phyloP scores from a whole-genome alignment of 1,140 invertebrate species.

The Leptopilina clavipes region DNA sequence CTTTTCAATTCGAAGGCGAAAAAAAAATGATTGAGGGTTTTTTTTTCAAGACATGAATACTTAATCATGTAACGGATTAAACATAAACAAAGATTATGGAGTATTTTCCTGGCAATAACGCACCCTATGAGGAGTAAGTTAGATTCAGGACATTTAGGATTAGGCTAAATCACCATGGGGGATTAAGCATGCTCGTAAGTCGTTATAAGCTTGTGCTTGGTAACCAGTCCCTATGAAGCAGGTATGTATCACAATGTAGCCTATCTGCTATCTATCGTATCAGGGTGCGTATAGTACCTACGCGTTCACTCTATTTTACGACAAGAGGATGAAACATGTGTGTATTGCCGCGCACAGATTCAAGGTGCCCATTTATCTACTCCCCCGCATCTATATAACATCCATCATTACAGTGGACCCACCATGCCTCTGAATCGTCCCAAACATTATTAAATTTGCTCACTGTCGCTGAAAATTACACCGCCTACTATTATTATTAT shows the following conservation, averaged over 20 bases:
- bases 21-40: neutral
- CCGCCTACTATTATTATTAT: neutral
- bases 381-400: conserved; percentile 34
- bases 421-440: conserved; percentile 16
- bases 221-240: conserved; percentile 20
- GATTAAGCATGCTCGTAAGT: conserved; percentile 19
- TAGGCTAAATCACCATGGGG: conserved; percentile 4
- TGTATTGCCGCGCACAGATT: conserved; percentile 4
- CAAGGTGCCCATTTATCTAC: conserved; percentile 43
- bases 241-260: neutral
- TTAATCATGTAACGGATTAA: neutral
- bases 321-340: conserved; percentile 32
- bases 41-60: neutral
- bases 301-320: conserved; percentile 34
- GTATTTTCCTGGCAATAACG: conserved; percentile 5
- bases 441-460: conserved; percentile 27
- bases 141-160: conserved; percentile 7
- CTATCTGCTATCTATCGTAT: conserved; percentile 11
- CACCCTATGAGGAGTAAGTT: neutral
- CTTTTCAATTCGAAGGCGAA: too few relatives aligned
- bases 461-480: neutral
- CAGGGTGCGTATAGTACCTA: conserved; percentile 17
- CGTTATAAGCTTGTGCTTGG: conserved; percentile 12
- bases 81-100: conserved; percentile 21
- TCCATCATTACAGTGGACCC: conserved; percentile 39